Base-by-base conservation (phyloP, 2,888 invertebrate genomes). In the Acanthosepion pharaonis region DNA sequence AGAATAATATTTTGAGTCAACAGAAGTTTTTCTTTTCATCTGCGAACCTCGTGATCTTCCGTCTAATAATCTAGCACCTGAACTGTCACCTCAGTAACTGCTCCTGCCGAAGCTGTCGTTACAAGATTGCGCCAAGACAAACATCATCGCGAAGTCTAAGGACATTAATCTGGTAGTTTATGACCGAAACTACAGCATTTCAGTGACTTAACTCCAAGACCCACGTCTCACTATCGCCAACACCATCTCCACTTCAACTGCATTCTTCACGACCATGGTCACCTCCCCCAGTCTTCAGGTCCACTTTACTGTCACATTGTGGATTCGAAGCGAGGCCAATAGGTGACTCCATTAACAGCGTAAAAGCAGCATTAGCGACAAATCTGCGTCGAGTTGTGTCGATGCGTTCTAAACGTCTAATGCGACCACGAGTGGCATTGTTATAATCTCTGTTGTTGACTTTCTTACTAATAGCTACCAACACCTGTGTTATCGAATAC, bases 161-260 rank as follows among this genome's bases (percentile, higher is more conserved):
- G 78, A 78, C 78, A 78, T 78, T 78, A 78, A 78, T 33, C 78
- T 78, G 78, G n/a, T n/a, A 78, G n/a, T n/a, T 78, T 78, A 78
- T 18, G 78, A 78, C n/a, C 78, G 64, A 64, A 64, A 64, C 28
- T 9, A 6, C 78, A 6, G 33, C n/a, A n/a, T n/a, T n/a, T n/a
- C 78, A 33, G n/a, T 78, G 78, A n/a, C 78, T 78, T 78, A 78
- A n/a, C 11, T 78, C n/a, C n/a, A 33, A 78, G 11, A 3, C 33
- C 78, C 78, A 9, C 8, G 11, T 78, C 78, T n/a, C n/a, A 25
- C 25, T 64, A 64, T 64, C 25, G 64, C 64, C 78, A 15, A 11
- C 78, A 78, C n/a, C n/a, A n/a, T n/a, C 6, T n/a, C 11, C 78
- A 11, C 33, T 78, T 78, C n/a, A 11, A n/a, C 18, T 18, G n/a